phyloP scores from a whole-genome alignment of 37 sponge, comb jelly and placozoan species.

The Corticium candelabrum region DNA sequence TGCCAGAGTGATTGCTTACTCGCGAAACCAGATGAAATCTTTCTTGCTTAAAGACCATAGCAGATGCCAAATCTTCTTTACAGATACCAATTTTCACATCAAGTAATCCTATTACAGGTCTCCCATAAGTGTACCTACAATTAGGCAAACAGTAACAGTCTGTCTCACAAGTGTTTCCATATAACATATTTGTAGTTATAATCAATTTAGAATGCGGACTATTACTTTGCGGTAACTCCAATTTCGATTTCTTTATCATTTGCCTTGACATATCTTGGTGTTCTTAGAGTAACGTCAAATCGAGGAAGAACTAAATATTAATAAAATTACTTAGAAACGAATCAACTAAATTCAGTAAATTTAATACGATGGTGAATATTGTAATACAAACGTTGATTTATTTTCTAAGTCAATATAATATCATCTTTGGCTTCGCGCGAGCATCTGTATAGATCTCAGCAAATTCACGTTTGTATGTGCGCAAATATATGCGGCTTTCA shows the following conservation, averaged over 20 bases:
- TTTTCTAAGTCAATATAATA: no score
- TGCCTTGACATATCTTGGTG: neutral
- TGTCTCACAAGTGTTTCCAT: no score
- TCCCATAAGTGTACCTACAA: neutral
- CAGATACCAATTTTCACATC: neutral
- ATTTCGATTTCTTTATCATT: neutral
- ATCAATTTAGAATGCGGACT: no score
- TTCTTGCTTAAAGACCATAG: neutral
- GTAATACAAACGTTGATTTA: no score
- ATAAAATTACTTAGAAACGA: no score
- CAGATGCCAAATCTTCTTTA: neutral
- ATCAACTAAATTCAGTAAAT: no score
- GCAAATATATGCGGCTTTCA: no score
- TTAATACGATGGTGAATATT: no score
- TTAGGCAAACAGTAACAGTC: neutral
- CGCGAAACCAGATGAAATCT: neutral
- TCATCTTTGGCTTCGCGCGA: no score
- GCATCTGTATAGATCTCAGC: no score
- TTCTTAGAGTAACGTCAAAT: neutral
- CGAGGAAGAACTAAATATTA: neutral
- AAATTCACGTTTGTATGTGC: no score
- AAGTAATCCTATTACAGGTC: neutral
- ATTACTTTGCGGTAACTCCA: neutral
- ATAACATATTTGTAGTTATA: no score
- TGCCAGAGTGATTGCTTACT: neutral